Evolutionary conservation across 2,113 vertebrate species (phyloP), one percentile per base, ranked within the genome.

Genomic region (Dicentrarchus labrax): DNA sequence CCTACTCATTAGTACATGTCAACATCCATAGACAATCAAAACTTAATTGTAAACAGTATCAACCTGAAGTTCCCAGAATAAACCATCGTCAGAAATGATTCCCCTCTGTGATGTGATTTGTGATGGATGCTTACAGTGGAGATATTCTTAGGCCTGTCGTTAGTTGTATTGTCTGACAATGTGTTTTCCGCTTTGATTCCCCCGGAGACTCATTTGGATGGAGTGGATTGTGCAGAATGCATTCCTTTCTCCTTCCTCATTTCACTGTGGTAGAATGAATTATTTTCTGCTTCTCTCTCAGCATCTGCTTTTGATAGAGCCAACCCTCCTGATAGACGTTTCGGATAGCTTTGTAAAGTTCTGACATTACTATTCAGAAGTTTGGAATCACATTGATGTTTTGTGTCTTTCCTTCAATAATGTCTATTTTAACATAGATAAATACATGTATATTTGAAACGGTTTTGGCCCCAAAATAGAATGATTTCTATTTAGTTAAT

Each of bases 121-220:
- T 66, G 80, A 80, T 77, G 62, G 86, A 81, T 72, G 65, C 57
- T 62, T 50, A 36, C 73, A 57, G 54, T 11, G 12, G 59, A 68
- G 78, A 53, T 76, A 73, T 86, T 86, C 69, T 70, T 51, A 62
- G 88, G 21, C 53, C 60, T 60, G 59, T 76, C 12, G 24, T 72
- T 84, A 75, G 64, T 15, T 73, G 65, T 57, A n/a, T 21, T 45
- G 64, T 79, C 41, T 64, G 69, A 64, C 56, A 54, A 19, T 45
- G 56, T 69, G 54, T 56, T 53, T 76, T 64, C 68, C 60, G 67
- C 62, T 59, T 59, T 67, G 64, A 67, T 83, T 82, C 41, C 81
- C 77, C 80, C 4, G 21, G 80, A 81, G 87, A 67, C 72, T 83
- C 80, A 83, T 89, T 80, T 86, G 71, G 71, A 72, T 6, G 3